These are phyloP conservation scores for Malurus elegans DNA, from an alignment of 2,113 vertebrate species.

Conservation along the genomic window DNA sequence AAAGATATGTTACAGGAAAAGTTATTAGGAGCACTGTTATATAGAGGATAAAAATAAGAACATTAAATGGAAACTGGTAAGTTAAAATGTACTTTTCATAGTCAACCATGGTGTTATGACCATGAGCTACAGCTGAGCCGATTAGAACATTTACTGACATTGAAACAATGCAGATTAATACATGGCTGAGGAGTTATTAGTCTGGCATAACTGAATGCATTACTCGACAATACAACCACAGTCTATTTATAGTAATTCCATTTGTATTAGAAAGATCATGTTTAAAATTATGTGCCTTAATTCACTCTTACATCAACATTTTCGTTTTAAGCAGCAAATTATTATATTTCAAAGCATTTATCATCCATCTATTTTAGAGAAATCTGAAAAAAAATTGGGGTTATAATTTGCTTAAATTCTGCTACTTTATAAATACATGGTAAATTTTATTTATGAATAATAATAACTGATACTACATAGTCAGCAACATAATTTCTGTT, in stretches of 20 bases:
- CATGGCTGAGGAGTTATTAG: slow-evolving; percentile 22
- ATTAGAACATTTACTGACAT: slow-evolving; percentile 46
- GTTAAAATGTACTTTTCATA: slow-evolving; percentile 32
- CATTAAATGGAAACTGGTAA: not conserved
- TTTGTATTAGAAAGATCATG: slow-evolving; percentile 33
- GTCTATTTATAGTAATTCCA: slow-evolving; percentile 58
- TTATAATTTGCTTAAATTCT: slow-evolving; percentile 30
- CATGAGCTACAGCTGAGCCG: slow-evolving; percentile 36
- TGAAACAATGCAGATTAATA: slow-evolving; percentile 51
- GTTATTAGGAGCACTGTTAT: not conserved
- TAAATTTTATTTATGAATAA: slow-evolving; percentile 2
- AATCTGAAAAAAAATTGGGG: not conserved
- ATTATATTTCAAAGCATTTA: slow-evolving; percentile 46
- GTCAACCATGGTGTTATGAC: slow-evolving; percentile 1
- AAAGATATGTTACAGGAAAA: not conserved
- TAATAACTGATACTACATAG: not conserved
- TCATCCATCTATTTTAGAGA: slow-evolving; percentile 1
- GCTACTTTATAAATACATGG: not conserved
- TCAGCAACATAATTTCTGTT: not conserved
- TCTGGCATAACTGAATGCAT: slow-evolving; percentile 39
- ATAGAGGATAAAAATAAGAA: not conserved
- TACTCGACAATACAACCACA: not conserved
- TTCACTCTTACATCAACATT: slow-evolving; percentile 46
- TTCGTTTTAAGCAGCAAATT: slow-evolving; percentile 41
- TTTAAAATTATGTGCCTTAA: slow-evolving; percentile 45